A percentile compares a stretch with the other conserved stretches of the same genome.
These are phyloP conservation scores for Myodes glareolus DNA, from an alignment of 2,113 vertebrate genomes.

Conservation along the genomic window DNA sequence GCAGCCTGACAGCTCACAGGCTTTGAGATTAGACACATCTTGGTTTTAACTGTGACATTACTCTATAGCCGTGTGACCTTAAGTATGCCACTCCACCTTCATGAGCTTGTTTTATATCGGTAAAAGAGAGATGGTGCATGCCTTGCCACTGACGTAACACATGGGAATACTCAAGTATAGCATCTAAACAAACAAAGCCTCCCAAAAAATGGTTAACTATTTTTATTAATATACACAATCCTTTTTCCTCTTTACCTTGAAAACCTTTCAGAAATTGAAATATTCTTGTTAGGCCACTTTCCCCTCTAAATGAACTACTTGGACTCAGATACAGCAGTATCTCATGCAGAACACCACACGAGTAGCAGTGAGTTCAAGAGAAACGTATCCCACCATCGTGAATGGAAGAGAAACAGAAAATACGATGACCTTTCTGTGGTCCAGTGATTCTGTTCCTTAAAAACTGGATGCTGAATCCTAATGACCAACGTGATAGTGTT, in stretches of 20 bases:
- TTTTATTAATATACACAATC: constrained; percentile 50
- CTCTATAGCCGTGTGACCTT: constrained; percentile 12
- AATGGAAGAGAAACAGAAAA: not conserved
- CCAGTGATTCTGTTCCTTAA: not conserved
- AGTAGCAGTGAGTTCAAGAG: not conserved
- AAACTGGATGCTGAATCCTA: not conserved
- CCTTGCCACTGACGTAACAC: not conserved
- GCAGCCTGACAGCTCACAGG: not conserved
- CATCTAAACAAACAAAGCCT: not conserved
- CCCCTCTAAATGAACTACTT: constrained; percentile 4
- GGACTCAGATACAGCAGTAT: not conserved
- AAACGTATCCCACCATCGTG: not conserved
- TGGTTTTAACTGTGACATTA: constrained; percentile 30
- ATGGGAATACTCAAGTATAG: not conserved
- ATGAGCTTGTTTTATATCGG: not conserved
- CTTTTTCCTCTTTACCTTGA: constrained; percentile 15
- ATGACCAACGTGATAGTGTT: not conserved
- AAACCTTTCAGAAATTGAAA: constrained; percentile 1
- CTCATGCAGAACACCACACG: not conserved
- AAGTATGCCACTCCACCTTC: not conserved
- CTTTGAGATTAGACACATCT: not conserved
- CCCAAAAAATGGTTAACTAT: not conserved
- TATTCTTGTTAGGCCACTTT: not conserved
- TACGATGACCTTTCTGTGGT: not conserved
- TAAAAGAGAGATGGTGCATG: not conserved